Percentiles rank a stretch among this genome's conserved stretches.
Conservation (phyloP, 2,888 invertebrate species). For the Lumbricus terrestris region DNA sequence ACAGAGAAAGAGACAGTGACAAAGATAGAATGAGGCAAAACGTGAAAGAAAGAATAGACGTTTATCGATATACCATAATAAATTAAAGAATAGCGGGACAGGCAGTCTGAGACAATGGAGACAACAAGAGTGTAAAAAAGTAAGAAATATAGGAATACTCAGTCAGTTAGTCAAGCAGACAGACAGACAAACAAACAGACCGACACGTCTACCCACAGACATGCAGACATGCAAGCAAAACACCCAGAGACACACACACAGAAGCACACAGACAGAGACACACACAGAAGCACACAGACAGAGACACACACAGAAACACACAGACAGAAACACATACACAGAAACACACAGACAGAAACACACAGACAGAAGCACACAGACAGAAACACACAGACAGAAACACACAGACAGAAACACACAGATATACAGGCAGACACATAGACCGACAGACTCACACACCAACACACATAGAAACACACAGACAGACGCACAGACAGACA, state of each 20-base stretch:
- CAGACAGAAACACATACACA: background rate
- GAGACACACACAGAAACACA: background rate
- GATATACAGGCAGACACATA: background rate
- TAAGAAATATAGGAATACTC: too few relatives aligned
- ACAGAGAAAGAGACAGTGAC: constrained; percentile 10
- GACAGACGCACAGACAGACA: constrained; percentile 26
- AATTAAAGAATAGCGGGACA: too few relatives aligned
- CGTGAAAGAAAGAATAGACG: too few relatives aligned
- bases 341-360: background rate
- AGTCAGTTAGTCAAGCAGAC: background rate
- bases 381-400: constrained; percentile 30
- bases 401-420: constrained; percentile 24
- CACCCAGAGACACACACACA: background rate
- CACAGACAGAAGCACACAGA: background rate
- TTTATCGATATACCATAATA: too few relatives aligned
- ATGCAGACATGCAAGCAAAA: background rate
- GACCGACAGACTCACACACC: too few relatives aligned
- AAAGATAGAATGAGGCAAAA: too few relatives aligned
- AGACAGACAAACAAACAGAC: constrained; percentile 6
- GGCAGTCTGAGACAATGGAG: too few relatives aligned
- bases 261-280: background rate
- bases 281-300: too few relatives aligned
- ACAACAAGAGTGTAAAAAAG: too few relatives aligned
- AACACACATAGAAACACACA: constrained; percentile 27
- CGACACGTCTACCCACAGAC: constrained; percentile 17